Percentiles rank a stretch among this genome's conserved stretches.
These are phyloP conservation scores for Actinopyga echinites DNA, from an alignment of 53 echinoderm and acorn worm species.

Conservation along the genomic window DNA sequence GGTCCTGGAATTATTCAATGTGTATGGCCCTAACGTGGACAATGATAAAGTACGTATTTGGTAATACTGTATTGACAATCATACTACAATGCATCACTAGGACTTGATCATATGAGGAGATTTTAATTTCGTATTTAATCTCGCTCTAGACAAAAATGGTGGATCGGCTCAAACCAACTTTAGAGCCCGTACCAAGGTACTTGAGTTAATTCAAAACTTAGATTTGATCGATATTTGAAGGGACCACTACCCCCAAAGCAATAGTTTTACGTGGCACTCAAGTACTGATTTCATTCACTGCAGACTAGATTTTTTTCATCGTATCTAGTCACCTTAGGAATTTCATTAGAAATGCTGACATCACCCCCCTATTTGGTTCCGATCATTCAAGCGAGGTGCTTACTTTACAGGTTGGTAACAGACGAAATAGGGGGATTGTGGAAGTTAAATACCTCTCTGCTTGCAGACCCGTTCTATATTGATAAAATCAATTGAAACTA, in stretches of 20 bases:
- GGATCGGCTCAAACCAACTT: not conserved
- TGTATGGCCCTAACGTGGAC: too few relatives aligned
- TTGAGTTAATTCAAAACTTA: not conserved
- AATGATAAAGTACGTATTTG: too few relatives aligned
- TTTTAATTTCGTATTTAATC: slow-evolving; percentile 2
- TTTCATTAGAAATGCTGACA: not conserved
- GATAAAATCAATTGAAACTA: not conserved
- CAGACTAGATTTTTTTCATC: not conserved
- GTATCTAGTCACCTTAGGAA: not conserved
- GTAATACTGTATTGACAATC: too few relatives aligned
- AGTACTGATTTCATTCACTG: not conserved
- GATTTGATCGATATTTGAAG: slow-evolving; percentile 6
- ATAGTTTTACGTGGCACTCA: not conserved
- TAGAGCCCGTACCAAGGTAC: not conserved
- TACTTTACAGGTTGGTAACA: not conserved
- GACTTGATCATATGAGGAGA: too few relatives aligned
- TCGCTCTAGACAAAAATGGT: not conserved
- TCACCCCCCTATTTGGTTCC: not conserved
- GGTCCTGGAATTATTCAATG: too few relatives aligned
- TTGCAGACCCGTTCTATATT: not conserved
- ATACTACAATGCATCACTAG: too few relatives aligned
- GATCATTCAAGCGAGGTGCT: not conserved
- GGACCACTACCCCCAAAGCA: not conserved
- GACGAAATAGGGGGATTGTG: not conserved
- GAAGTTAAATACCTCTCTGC: not conserved